Base-by-base conservation (phyloP, 2,113 vertebrate genomes). In the Falcunculus frontatus region DNA sequence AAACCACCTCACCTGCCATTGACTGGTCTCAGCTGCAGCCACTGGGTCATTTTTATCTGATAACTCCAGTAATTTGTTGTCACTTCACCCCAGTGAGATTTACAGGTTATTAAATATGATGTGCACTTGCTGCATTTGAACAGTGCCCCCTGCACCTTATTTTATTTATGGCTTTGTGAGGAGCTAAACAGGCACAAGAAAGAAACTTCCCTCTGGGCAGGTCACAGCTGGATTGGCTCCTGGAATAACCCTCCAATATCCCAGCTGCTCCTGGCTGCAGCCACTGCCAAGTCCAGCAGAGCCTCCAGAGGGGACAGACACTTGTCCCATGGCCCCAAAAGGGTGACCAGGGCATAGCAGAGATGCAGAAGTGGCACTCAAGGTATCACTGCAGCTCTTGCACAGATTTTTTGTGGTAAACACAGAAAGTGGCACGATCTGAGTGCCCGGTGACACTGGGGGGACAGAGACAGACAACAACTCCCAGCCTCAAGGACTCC, bases 311-410 rank as follows among this genome's bases (percentile, higher is more conserved):
- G 81, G 81, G 47, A 52, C 52, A 72, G 47, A 12, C 20, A 26
- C 2, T 0, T 68, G 20, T 22, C 17, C 69, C 65, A 33, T 0
- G 0, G 57, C 27, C 23, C 55, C 53, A 65, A 7, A 67, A 37
- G 11, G 20, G 55, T 4, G 39, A 23, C 4, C 37, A 74, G 32
- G 23, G 19, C 6, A n/a, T 0, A 18, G 52, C 56, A 89, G 60
- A 14, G 47, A 35, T 14, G 65, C 83, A 68, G 26, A 39, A 72
- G 42, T 3, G 13, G 6, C 18, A 27, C 56, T 35, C 3, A 0
- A 16, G 26, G 26, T 6, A 18, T 4, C 60, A 11, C 21, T 27
- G 75, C 8, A 83, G n/a, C 26, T 86, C 33, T 41, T 47, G 32
- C 50, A 53, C 44, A 47, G 29, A 2, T 6, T 18, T 79, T 79